Conservation (phyloP, 2,888 invertebrate genomes). For the Drosophila greeni region DNA sequence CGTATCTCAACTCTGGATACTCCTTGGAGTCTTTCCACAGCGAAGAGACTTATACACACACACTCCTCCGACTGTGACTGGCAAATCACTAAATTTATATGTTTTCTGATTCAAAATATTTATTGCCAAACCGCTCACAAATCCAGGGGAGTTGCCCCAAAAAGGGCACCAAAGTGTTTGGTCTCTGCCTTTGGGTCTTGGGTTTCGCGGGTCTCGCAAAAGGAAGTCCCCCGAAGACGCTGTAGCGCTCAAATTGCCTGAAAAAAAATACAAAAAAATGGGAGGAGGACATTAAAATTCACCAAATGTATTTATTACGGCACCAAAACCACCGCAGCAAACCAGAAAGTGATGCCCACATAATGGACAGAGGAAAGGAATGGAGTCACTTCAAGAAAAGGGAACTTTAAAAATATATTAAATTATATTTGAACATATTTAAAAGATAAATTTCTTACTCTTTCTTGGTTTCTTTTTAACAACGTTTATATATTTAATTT, state of each 20-base stretch:
- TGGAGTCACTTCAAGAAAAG: constrained; percentile 28
- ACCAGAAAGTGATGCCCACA: constrained; percentile 66
- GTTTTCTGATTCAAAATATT: constrained; percentile 77
- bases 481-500: no score
- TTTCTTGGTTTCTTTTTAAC: background rate
- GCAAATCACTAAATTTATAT: constrained; percentile 78
- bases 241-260: constrained; percentile 70
- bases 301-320: constrained; percentile 77
- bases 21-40: constrained; percentile 8
- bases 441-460: no score
- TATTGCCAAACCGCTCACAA: constrained; percentile 67
- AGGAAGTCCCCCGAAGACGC: constrained; percentile 47
- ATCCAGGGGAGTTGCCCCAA: constrained; percentile 53
- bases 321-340: constrained; percentile 59
- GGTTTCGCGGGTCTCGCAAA: constrained; percentile 18
- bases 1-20: constrained; percentile 27
- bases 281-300: constrained; percentile 77
- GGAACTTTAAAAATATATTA: no score
- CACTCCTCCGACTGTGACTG: constrained; percentile 50
- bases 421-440: no score
- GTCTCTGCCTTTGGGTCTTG: constrained; percentile 12
- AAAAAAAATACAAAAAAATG: constrained; percentile 58
- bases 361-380: constrained; percentile 53
- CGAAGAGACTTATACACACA: constrained; percentile 22
- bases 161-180: constrained; percentile 61